A percentile compares a stretch with the other conserved stretches of the same genome.
These are phyloP conservation scores for Hoplostethus atlanticus DNA, from an alignment of 2,797 vertebrate species.

Conservation along the genomic window DNA sequence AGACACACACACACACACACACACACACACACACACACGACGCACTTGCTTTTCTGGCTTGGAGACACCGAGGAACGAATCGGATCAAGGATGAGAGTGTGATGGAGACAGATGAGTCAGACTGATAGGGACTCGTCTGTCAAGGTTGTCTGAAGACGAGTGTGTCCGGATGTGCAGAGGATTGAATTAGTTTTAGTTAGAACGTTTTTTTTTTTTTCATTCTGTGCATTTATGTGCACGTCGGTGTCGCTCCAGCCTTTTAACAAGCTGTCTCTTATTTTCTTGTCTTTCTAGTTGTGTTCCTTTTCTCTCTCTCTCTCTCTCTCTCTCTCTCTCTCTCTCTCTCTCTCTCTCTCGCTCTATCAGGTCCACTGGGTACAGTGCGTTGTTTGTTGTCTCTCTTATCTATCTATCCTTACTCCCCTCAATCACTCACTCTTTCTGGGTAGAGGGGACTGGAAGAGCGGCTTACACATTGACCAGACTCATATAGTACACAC, in stretches of 20 bases:
- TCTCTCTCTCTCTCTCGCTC: not conserved
- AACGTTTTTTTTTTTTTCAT: too few species aligned
- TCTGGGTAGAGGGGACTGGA: conserved; percentile 42
- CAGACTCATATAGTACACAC: not conserved
- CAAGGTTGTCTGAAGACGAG: not conserved
- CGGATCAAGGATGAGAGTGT: not conserved
- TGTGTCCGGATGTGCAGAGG: not conserved
- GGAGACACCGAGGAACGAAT: not conserved
- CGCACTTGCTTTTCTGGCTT: too few species aligned
- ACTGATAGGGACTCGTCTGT: not conserved
- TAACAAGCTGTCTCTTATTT: not conserved
- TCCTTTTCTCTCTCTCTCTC: not conserved
- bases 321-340: not conserved
- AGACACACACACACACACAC: not conserved
- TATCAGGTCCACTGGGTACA: conserved; percentile 17
- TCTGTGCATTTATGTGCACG: not conserved
- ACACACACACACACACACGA: not conserved
- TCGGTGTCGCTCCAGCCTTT: not conserved
- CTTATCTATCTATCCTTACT: conserved; percentile 43
- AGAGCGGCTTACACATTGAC: conserved; percentile 73
- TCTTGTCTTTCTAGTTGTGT: too few species aligned
- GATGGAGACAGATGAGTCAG: not conserved
- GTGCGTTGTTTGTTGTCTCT: conserved; percentile 45
- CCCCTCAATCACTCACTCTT: conserved; percentile 29
- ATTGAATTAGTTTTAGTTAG: not conserved